Percentiles rank a stretch among this genome's conserved stretches.
Evolutionary conservation across 2,797 vertebrate species (phyloP).

Genomic region (Trachurus trachurus): DNA sequence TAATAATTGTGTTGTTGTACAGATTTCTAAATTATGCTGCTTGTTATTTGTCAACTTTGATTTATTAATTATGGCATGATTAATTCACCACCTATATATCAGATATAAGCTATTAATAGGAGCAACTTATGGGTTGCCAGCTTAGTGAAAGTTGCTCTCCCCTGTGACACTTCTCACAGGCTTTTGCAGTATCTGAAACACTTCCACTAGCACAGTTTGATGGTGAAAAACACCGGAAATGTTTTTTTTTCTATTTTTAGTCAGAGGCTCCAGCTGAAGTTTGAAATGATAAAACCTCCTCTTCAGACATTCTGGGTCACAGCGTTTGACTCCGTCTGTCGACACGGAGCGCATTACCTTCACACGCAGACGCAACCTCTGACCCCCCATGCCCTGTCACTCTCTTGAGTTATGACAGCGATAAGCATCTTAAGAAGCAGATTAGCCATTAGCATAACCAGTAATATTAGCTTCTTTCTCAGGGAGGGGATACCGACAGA

Average conservation of each 20-base stretch:
- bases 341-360: conserved; percentile 15
- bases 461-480: background rate
- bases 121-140: background rate
- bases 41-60: background rate
- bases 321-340: background rate
- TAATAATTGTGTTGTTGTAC: background rate
- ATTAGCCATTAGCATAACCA: conserved; percentile 11
- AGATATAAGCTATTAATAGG: too few species aligned
- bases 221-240: background rate
- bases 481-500: background rate
- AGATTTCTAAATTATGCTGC: background rate
- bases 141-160: background rate
- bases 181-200: background rate
- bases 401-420: conserved; percentile 16
- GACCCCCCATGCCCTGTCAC: conserved; percentile 25
- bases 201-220: background rate
- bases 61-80: background rate
- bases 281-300: background rate
- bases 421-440: conserved; percentile 27
- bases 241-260: background rate
- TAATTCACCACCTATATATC: too few species aligned
- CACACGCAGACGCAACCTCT: conserved; percentile 11
- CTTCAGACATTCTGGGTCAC: background rate
- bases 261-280: background rate
- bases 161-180: too few species aligned